Conservation (phyloP, 2,888 invertebrate genomes). For the Coronaproctus castanopsis region DNA sequence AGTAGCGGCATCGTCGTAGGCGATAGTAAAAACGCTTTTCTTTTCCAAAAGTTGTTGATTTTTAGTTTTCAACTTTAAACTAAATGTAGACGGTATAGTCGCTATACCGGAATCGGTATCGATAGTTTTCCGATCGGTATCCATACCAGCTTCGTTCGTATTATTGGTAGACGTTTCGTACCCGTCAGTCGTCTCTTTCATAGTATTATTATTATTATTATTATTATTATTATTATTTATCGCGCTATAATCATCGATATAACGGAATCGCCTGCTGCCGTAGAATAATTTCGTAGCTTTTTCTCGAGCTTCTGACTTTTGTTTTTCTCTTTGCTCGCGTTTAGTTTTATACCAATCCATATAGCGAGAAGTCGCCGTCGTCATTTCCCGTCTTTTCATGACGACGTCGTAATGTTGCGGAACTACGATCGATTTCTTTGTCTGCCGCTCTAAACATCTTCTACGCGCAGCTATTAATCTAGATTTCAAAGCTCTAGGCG, state of each 20-base stretch:
- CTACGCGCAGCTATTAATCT: conserved; percentile 10
- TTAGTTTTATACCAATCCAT: not conserved
- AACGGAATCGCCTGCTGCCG: not conserved
- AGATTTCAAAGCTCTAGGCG: conserved; percentile 11
- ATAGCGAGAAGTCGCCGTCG: not conserved
- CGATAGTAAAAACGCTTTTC: conserved; percentile 81
- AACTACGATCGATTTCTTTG: not conserved
- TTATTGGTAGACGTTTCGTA: conserved; percentile 10
- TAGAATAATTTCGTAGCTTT: conserved; percentile 8
- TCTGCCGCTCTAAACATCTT: conserved; percentile 2
- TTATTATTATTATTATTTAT: not conserved
- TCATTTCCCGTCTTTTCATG: not conserved
- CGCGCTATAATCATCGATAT: too few species aligned
- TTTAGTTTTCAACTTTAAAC: conserved; percentile 13
- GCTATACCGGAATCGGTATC: not conserved
- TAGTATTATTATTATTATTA: not conserved
- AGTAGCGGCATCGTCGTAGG: conserved; percentile 75
- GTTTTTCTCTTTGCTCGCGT: not conserved
- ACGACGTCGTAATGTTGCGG: not conserved
- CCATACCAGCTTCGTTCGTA: conserved; percentile 8
- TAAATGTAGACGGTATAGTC: not conserved
- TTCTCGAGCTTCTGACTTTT: not conserved
- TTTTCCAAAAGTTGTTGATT: conserved; percentile 43
- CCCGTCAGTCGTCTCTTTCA: not conserved
- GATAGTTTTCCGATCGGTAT: conserved; percentile 7